Evolutionary conservation across 2,113 vertebrate species (phyloP).

Genomic region (Thunnus maccoyii): DNA sequence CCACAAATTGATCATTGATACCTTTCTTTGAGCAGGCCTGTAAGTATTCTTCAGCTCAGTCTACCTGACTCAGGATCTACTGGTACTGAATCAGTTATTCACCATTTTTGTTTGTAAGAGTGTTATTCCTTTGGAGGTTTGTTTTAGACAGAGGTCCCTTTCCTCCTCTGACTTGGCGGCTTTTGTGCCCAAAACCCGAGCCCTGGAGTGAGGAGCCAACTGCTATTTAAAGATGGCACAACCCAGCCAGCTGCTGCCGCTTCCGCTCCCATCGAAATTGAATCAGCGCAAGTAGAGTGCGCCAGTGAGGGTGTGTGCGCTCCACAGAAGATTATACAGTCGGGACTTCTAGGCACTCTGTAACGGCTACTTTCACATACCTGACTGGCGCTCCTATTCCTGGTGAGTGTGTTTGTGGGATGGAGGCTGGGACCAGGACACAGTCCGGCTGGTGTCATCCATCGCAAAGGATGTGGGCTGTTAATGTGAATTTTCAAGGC

Average conservation of each 20-base stretch:
- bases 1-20: conserved; percentile 21
- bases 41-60: conserved; percentile 53
- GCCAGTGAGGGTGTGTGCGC: conserved; percentile 61
- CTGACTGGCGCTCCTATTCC: conserved; percentile 50
- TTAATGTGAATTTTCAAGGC: conserved; percentile 21
- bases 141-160: background rate
- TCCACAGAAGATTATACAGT: conserved; percentile 68
- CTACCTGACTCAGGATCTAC: conserved; percentile 17
- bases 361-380: conserved; percentile 61
- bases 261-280: conserved; percentile 76
- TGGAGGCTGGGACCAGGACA: conserved; percentile 12
- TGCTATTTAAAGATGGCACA: conserved; percentile 81
- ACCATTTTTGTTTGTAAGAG: background rate
- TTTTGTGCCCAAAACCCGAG: conserved; percentile 56
- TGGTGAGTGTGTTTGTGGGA: conserved; percentile 39
- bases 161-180: conserved; percentile 13
- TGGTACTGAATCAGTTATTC: background rate
- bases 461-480: conserved; percentile 34
- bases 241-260: conserved; percentile 75
- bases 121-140: conserved; percentile 1
- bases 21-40: conserved; percentile 17
- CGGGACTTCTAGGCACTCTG: conserved; percentile 35
- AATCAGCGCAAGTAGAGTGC: conserved; percentile 69
- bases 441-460: conserved; percentile 30
- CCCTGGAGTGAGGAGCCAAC: conserved; percentile 54